Evolutionary conservation across 2,797 vertebrate species (phyloP), one percentile per base, ranked within the genome.

Genomic region (Hafferia zeledoni): DNA sequence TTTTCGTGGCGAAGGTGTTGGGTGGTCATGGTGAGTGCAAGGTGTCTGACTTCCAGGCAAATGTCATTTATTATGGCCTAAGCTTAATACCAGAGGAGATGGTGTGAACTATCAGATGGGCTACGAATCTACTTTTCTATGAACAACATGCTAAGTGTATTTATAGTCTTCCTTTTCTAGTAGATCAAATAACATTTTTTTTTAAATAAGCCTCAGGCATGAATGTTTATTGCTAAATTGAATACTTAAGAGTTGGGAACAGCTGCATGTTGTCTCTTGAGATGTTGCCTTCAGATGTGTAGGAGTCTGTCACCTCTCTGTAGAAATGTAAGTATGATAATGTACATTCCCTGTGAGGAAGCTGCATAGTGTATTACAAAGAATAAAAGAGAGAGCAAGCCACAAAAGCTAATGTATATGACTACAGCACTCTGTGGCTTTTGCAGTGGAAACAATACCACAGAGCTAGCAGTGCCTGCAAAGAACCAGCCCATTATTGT

Each of bases 141-240:
- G 70, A 92, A 52, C 47, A 84, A 11, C 24, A 15, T 0, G 1
- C 12, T 35, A 33, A 55, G 16, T 55, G n/a, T 83, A 31, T 74
- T 81, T 68, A 49, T 71, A 53, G 17, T 35, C 59, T 67, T 91
- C 20, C 8, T 80, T 77, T 93, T 41, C 39, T 59, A 57, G 41
- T 39, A 76, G 41, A 57, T 60, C 49, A 75, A 81, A 74, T 50
- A 64, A 55, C 5, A 14, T 69, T 1, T 57, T 77, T 60, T 55
- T 41, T 50, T 20, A 5, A 8, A 33, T 81, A 31, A 89, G 49
- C 82, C 68, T 75, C 37, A 50, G 76, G 49, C 60, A 33, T 68
- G 85, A 83, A 75, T 83, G 52, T 91, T 93, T 89, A 80, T 91
- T 94, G 80, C 67, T 33, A 46, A 37, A 31, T 17, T 57, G 76